Percentiles rank a stretch among this genome's conserved stretches.
These are phyloP conservation scores for Phymanthus crucifer DNA, from an alignment of 92 coral and sea anemone species.

Conservation along the genomic window DNA sequence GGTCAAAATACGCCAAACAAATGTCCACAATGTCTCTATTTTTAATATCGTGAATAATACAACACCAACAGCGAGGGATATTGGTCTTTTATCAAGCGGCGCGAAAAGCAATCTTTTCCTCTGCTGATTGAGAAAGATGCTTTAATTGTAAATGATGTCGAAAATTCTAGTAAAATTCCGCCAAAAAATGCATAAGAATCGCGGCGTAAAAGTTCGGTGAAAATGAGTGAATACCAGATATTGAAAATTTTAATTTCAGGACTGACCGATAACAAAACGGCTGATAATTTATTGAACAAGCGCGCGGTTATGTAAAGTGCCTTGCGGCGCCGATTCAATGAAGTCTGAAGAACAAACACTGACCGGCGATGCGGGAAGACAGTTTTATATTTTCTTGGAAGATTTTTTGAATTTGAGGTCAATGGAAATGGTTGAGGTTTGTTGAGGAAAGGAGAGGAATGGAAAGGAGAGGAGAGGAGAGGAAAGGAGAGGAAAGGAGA, in stretches of 20 bases:
- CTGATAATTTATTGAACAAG: conserved; percentile 2
- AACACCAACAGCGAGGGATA: neutral
- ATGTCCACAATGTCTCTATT: neutral
- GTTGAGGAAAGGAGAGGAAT: no score
- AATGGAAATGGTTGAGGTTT: no score
- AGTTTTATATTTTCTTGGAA: no score
- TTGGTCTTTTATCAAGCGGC: conserved; percentile 2
- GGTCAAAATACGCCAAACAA: neutral
- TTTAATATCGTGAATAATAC: neutral
- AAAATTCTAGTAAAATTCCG: neutral
- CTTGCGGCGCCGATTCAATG: no score
- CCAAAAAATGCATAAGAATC: no score
- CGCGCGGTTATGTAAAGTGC: neutral
- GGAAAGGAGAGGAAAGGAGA: no score
- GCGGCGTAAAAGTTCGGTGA: neutral
- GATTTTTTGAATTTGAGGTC: no score
- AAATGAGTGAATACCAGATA: neutral
- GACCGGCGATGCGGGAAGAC: no score
- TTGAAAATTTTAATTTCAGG: neutral
- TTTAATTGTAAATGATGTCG: neutral
- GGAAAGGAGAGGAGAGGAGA: no score
- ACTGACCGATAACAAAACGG: neutral
- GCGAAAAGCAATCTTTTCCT: conserved; percentile 1
- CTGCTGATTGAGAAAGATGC: neutral
- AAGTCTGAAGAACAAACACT: no score